These are phyloP conservation scores for Tympanuchus pallidicinctus DNA, from an alignment of 2,113 vertebrate species.

Conservation along the genomic window DNA sequence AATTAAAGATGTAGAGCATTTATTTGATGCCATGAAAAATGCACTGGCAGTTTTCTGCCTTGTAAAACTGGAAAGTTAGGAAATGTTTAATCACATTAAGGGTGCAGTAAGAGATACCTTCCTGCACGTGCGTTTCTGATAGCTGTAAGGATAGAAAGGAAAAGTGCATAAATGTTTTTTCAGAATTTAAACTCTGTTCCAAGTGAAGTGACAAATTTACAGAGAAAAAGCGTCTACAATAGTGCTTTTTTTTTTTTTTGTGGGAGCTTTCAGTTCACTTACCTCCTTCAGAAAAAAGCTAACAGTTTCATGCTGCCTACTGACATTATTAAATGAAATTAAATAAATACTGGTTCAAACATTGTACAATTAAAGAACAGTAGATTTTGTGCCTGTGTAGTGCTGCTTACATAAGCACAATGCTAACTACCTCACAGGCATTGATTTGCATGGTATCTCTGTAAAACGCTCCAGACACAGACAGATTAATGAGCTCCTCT, in stretches of 20 bases:
- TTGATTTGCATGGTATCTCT: conserved; percentile 65
- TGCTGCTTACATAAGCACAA: conserved; percentile 51
- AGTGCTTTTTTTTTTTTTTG: neutral
- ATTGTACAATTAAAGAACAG: neutral
- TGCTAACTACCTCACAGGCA: conserved; percentile 37
- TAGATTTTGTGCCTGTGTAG: neutral
- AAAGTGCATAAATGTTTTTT: neutral
- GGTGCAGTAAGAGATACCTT: conserved; percentile 15
- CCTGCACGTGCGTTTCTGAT: neutral
- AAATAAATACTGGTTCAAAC: conserved; percentile 42
- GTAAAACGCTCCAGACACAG: conserved; percentile 60
- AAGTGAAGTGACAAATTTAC: neutral
- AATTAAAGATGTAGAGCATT: conserved; percentile 35
- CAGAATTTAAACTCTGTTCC: conserved; percentile 14
- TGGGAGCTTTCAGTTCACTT: conserved; percentile 18
- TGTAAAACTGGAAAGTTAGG: conserved; percentile 6
- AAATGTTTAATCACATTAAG: conserved; percentile 27
- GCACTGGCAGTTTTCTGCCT: conserved; percentile 11
- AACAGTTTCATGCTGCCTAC: conserved; percentile 27
- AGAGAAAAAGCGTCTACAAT: neutral
- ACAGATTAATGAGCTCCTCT: conserved; percentile 62
- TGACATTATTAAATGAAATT: conserved; percentile 34
- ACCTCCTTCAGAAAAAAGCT: neutral
- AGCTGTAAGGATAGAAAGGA: neutral
- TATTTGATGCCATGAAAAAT: conserved; percentile 9